Base-by-base conservation (phyloP, 2,797 vertebrate genomes). In the Eospalax fontanierii region DNA sequence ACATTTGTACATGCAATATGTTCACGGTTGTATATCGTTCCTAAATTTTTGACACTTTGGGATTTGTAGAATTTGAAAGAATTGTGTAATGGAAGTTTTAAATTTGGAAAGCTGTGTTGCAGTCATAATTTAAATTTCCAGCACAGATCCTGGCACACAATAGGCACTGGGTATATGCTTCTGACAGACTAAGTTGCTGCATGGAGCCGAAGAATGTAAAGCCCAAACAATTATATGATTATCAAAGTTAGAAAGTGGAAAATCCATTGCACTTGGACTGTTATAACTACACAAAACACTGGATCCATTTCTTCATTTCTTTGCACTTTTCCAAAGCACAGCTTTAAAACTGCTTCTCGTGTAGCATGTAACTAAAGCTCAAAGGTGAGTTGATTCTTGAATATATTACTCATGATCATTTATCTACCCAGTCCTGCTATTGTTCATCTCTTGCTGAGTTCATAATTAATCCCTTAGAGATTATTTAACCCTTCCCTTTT, bases 31-130 rank as follows among this genome's bases (percentile, higher is more conserved):
- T 80, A 85, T 28, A 85, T 1, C 6, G 35, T 91, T 85, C 82
- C 19, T 35, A 87, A 87, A 80, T 68, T 74, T 76, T 90, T 90
- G 18, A 46, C 54, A 43, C 75, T 93, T 30, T 68, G 43, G n/a
- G 38, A 46, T 90, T 82, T 43, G 35, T 11, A 89, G 46, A 61
- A 87, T 75, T 80, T 76, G 73, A 84, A 82, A 90, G 26, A 90
- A 3, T 66, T 24, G 35, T 40, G 10, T 59, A 93, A 78, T 79
- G 1, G 21, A 97, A 96, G 3, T 35, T 81, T 81, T 35, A 57
- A 87, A 65, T 80, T 89, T 94, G 59, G 35, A 89, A 93, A 80
- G 4, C 15, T 91, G n/a, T 57, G n/a, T 57, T 11, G 38, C 10
- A 75, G 19, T 22, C 1, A 12, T 33, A 7, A 35, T 94, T 87